These are phyloP conservation scores for Syngnathus floridae DNA, from an alignment of 2,113 vertebrate genomes.

Conservation along the genomic window DNA sequence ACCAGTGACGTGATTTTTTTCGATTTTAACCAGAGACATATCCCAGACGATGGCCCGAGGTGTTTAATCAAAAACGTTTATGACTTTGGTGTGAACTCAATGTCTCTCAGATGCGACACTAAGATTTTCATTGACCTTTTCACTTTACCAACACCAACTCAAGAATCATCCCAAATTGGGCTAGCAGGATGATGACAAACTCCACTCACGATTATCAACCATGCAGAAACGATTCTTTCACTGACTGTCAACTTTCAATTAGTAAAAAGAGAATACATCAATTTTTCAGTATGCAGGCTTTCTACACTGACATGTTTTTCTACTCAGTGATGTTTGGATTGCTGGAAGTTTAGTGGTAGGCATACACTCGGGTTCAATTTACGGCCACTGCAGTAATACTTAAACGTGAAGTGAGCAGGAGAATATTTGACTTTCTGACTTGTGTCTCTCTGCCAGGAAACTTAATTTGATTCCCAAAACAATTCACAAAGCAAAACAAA, in stretches of 20 bases:
- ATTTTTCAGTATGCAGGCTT: constrained; percentile 14
- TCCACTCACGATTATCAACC: constrained; percentile 10
- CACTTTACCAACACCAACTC: background rate
- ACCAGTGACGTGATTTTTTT: constrained; percentile 21
- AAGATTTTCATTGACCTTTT: constrained; percentile 14
- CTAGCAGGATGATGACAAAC: constrained; percentile 2
- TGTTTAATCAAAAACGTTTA: constrained; percentile 24
- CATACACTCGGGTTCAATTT: too few relatives aligned
- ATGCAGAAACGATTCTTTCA: constrained; percentile 11
- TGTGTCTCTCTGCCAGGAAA: too few relatives aligned
- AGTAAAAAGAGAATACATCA: background rate
- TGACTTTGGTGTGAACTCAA: constrained; percentile 26
- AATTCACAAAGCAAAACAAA: background rate
- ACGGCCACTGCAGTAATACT: too few relatives aligned
- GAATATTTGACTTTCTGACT: too few relatives aligned
- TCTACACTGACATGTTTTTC: background rate
- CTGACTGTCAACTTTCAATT: constrained; percentile 16
- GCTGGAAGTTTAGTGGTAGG: background rate
- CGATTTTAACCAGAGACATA: constrained; percentile 25
- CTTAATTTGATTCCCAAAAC: too few relatives aligned
- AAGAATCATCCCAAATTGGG: constrained; percentile 7
- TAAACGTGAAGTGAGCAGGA: too few relatives aligned
- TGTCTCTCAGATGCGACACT: constrained; percentile 10
- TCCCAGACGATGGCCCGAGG: constrained; percentile 7
- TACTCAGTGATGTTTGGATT: background rate